Evolutionary conservation across 1,140 invertebrate species (phyloP), one percentile per base, ranked within the genome.

Genomic region (Drosophila setifemur): DNA sequence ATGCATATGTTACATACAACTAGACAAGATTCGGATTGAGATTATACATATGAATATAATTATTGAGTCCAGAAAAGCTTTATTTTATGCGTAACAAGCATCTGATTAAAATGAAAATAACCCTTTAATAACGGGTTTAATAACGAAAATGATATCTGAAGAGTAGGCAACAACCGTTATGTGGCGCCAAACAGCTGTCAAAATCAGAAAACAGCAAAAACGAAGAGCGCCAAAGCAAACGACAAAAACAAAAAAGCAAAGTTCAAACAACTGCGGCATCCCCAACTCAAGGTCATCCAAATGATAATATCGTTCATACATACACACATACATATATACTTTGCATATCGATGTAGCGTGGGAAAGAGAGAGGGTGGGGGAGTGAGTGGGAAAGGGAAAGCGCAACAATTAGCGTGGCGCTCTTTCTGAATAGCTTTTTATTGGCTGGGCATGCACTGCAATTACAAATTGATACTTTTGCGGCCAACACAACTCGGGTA

Each of bases 211-310:
- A 57, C 52, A 57, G n/a, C n/a, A n/a, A n/a, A 42, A 57, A 31
- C 18, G 29, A 29, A 37, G 58, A 39, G 60, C 1, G 29, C 2
- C 39, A 26, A 52, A 26, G 3, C 39, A 26, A 52, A 26, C 29
- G 35, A 53, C 29, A 23, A 35, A 1, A 16, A 14, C 47, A 54
- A 44, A 54, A 33, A 53, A 64, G 9, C 28, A 43, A 60, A 48
- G 61, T 68, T 82, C 61, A 63, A 50, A 12, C 35, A 48, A 42
- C 55, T 58, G 43, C 29, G 50, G 39, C 43, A 42, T 39, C 43
- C 44, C 64, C 28, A 55, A 37, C 40, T 60, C 57, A 82, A 82
- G 77, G 77, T 82, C 78, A 55, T 7, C 31, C 21, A 16, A 39
- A 33, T 69, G 28, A 61, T 77, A 57, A 72, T 57, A 49, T 55